Percentiles rank a stretch among this genome's conserved stretches.
These are phyloP conservation scores for Carassius carassius DNA, from an alignment of 2,113 vertebrate species.

Conservation along the genomic window DNA sequence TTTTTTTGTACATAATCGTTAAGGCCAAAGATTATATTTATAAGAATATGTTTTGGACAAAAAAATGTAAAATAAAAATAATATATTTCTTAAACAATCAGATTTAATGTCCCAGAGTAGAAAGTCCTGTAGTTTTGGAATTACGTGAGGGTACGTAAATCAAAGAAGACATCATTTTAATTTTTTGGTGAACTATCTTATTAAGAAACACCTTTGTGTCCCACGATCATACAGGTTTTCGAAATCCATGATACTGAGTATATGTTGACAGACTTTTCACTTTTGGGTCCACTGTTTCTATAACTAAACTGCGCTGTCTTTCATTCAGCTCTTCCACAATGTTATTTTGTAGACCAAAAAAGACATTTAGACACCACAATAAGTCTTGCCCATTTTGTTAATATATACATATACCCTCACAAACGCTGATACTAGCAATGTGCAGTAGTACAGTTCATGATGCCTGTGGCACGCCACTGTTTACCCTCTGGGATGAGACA, in stretches of 20 bases:
- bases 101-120: neutral
- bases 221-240: neutral
- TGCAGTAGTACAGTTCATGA: conserved; percentile 39
- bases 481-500: conserved; percentile 41
- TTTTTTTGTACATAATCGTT: no score
- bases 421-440: conserved; percentile 10
- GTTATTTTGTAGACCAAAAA: conserved; percentile 26
- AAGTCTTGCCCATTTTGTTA: conserved; percentile 4
- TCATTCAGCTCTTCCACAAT: conserved; percentile 9
- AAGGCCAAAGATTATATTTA: neutral
- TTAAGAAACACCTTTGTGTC: neutral
- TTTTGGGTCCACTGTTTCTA: neutral
- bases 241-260: neutral
- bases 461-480: conserved; percentile 44
- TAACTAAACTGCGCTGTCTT: conserved; percentile 3
- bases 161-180: neutral
- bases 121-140: neutral
- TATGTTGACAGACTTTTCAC: neutral
- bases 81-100: neutral
- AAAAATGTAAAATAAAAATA: neutral
- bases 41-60: neutral
- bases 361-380: conserved; percentile 34
- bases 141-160: neutral
- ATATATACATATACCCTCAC: conserved; percentile 14
- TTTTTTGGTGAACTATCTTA: neutral